Evolutionary conservation across 2,888 invertebrate genomes (phyloP).

Genomic region (Synanthedon myopaeformis): DNA sequence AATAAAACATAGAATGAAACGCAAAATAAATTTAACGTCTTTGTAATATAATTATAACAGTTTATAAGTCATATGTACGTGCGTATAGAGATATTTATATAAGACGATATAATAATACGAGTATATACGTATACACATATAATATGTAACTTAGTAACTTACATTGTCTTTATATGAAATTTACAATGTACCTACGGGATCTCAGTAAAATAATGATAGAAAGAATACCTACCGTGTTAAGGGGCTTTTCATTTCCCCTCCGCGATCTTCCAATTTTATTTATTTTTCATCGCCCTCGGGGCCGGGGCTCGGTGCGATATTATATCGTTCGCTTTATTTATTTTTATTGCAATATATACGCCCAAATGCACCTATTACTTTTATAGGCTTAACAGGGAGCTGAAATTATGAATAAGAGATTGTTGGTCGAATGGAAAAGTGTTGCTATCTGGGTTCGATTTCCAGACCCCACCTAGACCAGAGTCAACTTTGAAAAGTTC

Average conservation of each 20-base stretch:
- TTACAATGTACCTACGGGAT: too few relatives aligned
- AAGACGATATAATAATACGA: neutral
- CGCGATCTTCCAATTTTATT: slow-evolving; percentile 46
- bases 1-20: too few relatives aligned
- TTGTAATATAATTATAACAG: too few relatives aligned
- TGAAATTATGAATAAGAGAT: too few relatives aligned
- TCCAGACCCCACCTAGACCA: too few relatives aligned
- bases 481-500: too few relatives aligned
- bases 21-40: too few relatives aligned
- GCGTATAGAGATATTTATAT: neutral
- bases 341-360: slow-evolving; percentile 50
- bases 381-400: slow-evolving; percentile 23
- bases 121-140: neutral
- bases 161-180: too few relatives aligned
- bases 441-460: too few relatives aligned
- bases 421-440: too few relatives aligned
- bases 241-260: slow-evolving; percentile 56
- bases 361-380: slow-evolving; percentile 51
- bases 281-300: slow-evolving; percentile 57
- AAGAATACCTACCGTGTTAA: slow-evolving; percentile 30
- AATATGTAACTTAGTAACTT: neutral
- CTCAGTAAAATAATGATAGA: slow-evolving; percentile 20
- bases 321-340: slow-evolving; percentile 57
- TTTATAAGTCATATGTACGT: neutral
- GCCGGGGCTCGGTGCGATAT: slow-evolving; percentile 40